Conservation (phyloP, 2,797 vertebrate species). For the Esox masquinongy region DNA sequence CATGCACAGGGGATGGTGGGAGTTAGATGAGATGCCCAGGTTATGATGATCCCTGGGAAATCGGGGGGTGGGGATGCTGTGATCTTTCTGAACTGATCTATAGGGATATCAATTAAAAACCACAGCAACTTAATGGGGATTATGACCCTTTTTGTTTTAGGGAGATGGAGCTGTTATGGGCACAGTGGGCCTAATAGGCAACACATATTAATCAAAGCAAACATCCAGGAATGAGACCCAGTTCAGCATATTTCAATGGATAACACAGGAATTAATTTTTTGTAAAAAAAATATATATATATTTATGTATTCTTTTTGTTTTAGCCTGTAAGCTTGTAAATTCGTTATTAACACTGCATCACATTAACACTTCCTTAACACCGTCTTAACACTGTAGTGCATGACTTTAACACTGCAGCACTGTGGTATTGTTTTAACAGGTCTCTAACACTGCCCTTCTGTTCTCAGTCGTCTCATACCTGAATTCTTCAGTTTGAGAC, state of each 20-base stretch:
- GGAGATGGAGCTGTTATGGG: not conserved
- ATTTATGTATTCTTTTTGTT: not conserved
- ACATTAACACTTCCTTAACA: not conserved
- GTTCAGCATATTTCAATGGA: not conserved
- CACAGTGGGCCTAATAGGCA: not conserved
- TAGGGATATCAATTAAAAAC: not conserved
- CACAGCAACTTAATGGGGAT: not conserved
- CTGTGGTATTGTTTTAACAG: too few relatives aligned
- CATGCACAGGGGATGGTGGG: not conserved
- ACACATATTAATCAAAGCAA: not conserved
- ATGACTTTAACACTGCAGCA: too few relatives aligned
- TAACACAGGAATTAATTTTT: not conserved
- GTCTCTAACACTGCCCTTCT: too few relatives aligned
- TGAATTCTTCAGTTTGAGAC: too few relatives aligned
- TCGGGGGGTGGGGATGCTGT: not conserved
- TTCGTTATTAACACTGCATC: not conserved
- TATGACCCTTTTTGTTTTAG: not conserved
- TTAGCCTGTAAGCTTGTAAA: not conserved
- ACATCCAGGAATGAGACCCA: not conserved
- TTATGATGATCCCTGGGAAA: not conserved
- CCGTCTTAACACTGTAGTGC: too few relatives aligned
- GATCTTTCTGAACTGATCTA: not conserved
- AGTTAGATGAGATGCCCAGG: not conserved
- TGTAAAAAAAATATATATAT: too few relatives aligned
- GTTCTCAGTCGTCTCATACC: too few relatives aligned